Percentiles rank a stretch among this genome's conserved stretches.
Evolutionary conservation across 2,888 invertebrate species (phyloP).

Genomic region (Lepidochitona cinerea): DNA sequence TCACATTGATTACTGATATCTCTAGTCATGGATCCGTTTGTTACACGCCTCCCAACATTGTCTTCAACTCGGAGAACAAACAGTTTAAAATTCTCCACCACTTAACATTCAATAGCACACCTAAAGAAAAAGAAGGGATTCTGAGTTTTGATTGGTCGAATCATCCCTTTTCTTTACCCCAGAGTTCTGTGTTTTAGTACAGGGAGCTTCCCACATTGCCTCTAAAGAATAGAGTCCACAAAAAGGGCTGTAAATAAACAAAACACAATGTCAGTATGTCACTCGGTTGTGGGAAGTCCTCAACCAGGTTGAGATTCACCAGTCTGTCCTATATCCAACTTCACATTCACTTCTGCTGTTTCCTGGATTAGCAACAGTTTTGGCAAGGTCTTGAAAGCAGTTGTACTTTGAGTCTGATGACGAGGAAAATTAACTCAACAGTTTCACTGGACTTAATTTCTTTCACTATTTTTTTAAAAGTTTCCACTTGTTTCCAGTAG

Average conservation of each 20-base stretch:
- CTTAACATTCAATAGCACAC: neutral
- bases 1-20: too few species aligned
- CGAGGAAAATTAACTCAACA: too few species aligned
- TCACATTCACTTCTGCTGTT: neutral
- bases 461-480: too few species aligned
- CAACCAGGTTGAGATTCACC: too few species aligned
- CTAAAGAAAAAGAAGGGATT: neutral
- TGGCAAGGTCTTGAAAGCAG: neutral
- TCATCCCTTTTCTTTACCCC: neutral
- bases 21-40: too few species aligned
- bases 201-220: slow-evolving; percentile 3
- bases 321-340: too few species aligned
- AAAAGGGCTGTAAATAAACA: neutral
- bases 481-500: too few species aligned
- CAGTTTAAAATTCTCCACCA: slow-evolving; percentile 3
- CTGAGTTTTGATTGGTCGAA: neutral
- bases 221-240: neutral
- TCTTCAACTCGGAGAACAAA: neutral
- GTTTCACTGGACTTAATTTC: too few species aligned
- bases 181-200: neutral
- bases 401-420: neutral
- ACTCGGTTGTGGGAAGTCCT: slow-evolving; percentile 8
- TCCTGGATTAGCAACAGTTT: slow-evolving; percentile 2
- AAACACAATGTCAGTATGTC: slow-evolving; percentile 9
- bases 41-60: slow-evolving; percentile 1